phyloP scores from a whole-genome alignment of 2,797 vertebrate species.

The Hemitrygon akajei region DNA sequence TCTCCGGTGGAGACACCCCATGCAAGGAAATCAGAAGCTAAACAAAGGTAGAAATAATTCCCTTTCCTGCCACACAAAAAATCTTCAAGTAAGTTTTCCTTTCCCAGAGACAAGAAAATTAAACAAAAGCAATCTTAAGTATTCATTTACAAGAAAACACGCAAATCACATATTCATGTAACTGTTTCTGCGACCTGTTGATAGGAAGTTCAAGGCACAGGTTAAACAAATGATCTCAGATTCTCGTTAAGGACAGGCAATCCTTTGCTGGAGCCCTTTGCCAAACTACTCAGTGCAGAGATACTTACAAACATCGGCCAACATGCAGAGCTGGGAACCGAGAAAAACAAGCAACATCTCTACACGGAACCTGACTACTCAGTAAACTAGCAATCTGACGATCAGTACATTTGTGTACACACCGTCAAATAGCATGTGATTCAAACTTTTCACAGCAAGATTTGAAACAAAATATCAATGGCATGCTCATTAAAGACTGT shows the following conservation, averaged over 20 bases:
- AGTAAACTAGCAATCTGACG: conserved; percentile 41
- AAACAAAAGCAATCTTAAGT: conserved; percentile 16
- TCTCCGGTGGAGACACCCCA: conserved; percentile 46
- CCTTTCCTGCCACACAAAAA: neutral
- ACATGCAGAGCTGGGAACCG: conserved; percentile 38
- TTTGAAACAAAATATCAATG: conserved; percentile 39
- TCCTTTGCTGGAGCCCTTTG: conserved; percentile 4
- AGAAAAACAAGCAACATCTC: conserved; percentile 42
- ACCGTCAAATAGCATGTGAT: conserved; percentile 41
- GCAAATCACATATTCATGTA: neutral
- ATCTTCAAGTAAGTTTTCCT: neutral
- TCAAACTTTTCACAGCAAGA: conserved; percentile 39
- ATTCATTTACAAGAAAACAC: neutral
- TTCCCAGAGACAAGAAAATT: neutral
- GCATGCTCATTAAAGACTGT: conserved; percentile 37
- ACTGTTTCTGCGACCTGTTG: conserved; percentile 5
- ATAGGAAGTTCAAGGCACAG: conserved; percentile 27
- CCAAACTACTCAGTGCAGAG: neutral
- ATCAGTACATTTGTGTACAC: conserved; percentile 38
- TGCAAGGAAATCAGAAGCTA: conserved; percentile 43
- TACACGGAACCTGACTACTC: conserved; percentile 26
- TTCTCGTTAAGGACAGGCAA: neutral
- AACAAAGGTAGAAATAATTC: neutral
- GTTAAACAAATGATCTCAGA: conserved; percentile 21
- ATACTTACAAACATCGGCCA: conserved; percentile 39